These are phyloP conservation scores for Puntigrus tetrazona DNA, from an alignment of 2,113 vertebrate genomes.

Conservation along the genomic window DNA sequence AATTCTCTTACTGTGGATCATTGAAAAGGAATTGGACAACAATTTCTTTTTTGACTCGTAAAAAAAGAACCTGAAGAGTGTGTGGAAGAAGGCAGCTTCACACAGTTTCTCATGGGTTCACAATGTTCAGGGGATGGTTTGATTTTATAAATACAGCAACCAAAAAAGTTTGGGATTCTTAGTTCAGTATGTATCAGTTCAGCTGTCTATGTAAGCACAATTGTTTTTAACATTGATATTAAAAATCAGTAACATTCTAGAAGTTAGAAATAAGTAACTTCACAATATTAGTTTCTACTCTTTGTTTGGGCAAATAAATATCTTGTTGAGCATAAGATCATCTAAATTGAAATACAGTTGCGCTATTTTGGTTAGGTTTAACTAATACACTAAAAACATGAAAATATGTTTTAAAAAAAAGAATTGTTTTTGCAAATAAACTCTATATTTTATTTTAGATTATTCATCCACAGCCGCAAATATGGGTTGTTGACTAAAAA, in stretches of 20 bases:
- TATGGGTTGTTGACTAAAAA: not conserved
- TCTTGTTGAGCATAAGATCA: not conserved
- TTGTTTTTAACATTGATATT: too few relatives aligned
- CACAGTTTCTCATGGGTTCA: not conserved
- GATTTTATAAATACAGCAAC: not conserved
- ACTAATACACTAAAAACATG: too few relatives aligned
- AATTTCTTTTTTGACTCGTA: not conserved
- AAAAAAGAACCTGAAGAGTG: not conserved
- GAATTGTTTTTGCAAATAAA: too few relatives aligned
- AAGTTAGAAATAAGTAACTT: too few relatives aligned
- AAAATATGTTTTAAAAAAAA: too few relatives aligned
- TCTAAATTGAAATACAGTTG: too few relatives aligned
- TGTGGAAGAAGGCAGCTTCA: not conserved
- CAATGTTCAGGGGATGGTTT: not conserved
- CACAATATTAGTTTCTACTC: not conserved
- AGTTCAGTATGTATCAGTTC: too few relatives aligned
- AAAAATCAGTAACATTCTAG: too few relatives aligned
- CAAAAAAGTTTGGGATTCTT: too few relatives aligned
- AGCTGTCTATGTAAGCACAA: too few relatives aligned
- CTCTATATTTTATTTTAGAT: too few relatives aligned
- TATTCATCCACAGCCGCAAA: not conserved
- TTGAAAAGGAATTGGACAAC: not conserved
- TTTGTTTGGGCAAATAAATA: not conserved
- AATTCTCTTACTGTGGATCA: slow-evolving; percentile 19
- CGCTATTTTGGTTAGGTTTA: too few relatives aligned